Base-by-base conservation (phyloP, 2,113 vertebrate species). In the Suricata suricatta region DNA sequence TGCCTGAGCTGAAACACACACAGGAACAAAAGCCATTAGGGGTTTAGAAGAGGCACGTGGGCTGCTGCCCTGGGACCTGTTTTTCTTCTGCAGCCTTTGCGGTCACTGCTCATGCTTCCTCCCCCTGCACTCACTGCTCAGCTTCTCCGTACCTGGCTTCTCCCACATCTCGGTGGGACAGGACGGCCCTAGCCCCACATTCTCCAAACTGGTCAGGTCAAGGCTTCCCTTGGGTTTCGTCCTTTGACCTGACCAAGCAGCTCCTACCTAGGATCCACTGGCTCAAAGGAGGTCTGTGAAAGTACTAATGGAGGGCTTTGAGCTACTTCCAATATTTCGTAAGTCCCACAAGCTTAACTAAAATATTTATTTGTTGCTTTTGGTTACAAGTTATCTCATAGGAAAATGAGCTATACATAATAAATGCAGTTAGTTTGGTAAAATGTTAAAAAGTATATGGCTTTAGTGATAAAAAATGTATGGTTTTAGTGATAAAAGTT, bases 301-400 rank as follows among this genome's bases (percentile, higher is more conserved):
- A 27, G 52, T 72, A 66, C 74, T 31, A 27, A 88, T 50, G 31
- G 29, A 68, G 50, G 19, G 72, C 63, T 87, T 64, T 11, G 72
- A 66, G 60, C 63, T 79, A 60, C 82, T 68, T 79, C 14, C 15
- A 60, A 35, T 35, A 33, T 72, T 81, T 88, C 21, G 50, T 50
- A 83, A 88, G 60, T 76, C 14, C 19, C 50, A 29, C 21, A 16
- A 12, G 6, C 57, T 74, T 91, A 35, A 69, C 38, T 31, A 4
- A 82, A 90, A 35, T 81, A 41, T 21, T 89, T 52, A 33, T 23
- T 80, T 82, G 72, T 91, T 88, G 52, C 44, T 90, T 93, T 86
- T 66, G 52, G 44, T 74, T 66, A 64, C 15, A 82, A 86, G 41
- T 92, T 87, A 92, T 81, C 41, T 72, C 90, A 68, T 64, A 81